These are phyloP conservation scores for Micropoecilia bifurca DNA, from an alignment of 2,797 vertebrate species.

Conservation along the genomic window DNA sequence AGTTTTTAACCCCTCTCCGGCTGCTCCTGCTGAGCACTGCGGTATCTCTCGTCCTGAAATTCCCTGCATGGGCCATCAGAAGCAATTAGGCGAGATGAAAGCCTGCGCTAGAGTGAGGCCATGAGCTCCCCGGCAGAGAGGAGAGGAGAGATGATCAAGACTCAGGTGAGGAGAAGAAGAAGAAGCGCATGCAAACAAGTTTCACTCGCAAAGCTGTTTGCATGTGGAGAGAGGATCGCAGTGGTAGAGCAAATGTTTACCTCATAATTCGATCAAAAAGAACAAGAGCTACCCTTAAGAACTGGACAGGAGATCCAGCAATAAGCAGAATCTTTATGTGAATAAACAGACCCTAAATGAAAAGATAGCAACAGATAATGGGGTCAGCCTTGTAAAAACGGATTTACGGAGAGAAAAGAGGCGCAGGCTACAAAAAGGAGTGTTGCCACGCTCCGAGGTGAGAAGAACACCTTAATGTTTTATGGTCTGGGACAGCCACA, in stretches of 20 bases:
- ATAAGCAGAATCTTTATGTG: conserved; percentile 35
- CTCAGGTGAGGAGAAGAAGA: conserved; percentile 64
- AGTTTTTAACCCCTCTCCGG: conserved; percentile 47
- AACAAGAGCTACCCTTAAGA: conserved; percentile 25
- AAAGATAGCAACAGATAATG: conserved; percentile 41
- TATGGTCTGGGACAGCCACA: conserved; percentile 54
- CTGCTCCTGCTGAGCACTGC: conserved; percentile 13
- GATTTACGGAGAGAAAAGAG: conserved; percentile 37
- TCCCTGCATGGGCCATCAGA: conserved; percentile 57
- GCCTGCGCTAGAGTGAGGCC: conserved; percentile 34
- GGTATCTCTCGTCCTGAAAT: conserved; percentile 27
- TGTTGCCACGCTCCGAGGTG: conserved; percentile 46
- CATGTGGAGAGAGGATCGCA: conserved; percentile 34
- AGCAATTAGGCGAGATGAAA: conserved; percentile 78
- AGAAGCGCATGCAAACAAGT: conserved; percentile 68
- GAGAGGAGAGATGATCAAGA: conserved; percentile 52
- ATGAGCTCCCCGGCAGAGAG: conserved; percentile 45
- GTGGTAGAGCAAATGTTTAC: conserved; percentile 3
- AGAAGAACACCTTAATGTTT: conserved; percentile 70
- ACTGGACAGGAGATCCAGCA: conserved; percentile 17
- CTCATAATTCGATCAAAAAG: neutral
- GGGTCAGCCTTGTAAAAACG: conserved; percentile 18
- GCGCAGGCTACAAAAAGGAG: conserved; percentile 20
- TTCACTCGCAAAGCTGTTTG: conserved; percentile 38
- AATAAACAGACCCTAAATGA: conserved; percentile 35